Conservation (phyloP, 2,113 vertebrate species). For the Thomomys bottae region DNA sequence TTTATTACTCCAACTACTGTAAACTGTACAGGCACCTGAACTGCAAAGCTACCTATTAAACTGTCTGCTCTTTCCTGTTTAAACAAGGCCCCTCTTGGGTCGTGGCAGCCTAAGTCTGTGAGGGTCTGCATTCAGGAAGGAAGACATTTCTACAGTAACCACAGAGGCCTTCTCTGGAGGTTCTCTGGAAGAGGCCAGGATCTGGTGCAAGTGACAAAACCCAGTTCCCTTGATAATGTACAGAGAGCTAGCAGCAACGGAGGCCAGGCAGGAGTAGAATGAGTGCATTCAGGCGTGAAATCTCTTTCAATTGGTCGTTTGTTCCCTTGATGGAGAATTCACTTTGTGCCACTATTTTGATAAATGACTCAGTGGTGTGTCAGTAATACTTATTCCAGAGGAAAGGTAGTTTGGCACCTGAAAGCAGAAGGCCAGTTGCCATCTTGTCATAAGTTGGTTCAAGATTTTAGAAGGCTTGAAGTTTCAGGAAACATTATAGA, state of each 20-base stretch:
- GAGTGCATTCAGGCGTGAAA: constrained; percentile 86
- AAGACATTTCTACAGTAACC: constrained; percentile 89
- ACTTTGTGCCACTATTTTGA: constrained; percentile 83
- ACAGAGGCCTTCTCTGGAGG: constrained; percentile 79
- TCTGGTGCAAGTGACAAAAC: constrained; percentile 88
- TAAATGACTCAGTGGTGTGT: constrained; percentile 70
- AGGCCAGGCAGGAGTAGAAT: constrained; percentile 80
- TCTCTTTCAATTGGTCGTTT: constrained; percentile 85
- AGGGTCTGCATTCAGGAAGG: constrained; percentile 87
- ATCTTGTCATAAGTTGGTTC: constrained; percentile 71
- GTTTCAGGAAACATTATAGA: background rate
- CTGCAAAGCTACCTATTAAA: constrained; percentile 88
- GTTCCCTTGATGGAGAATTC: constrained; percentile 83
- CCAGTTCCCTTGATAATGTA: constrained; percentile 87
- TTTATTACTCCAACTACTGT: constrained; percentile 83
- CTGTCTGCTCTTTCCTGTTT: constrained; percentile 89
- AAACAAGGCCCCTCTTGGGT: constrained; percentile 87
- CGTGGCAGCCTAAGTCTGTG: constrained; percentile 79
- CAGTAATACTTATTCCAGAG: constrained; percentile 81
- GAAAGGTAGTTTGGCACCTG: constrained; percentile 67
- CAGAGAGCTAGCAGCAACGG: constrained; percentile 82
- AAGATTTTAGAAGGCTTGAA: constrained; percentile 69
- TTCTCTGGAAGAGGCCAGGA: constrained; percentile 81
- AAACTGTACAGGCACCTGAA: constrained; percentile 84
- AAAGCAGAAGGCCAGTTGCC: constrained; percentile 21